Conservation (phyloP, 2,888 invertebrate genomes). For the Drosophila prolongata region DNA sequence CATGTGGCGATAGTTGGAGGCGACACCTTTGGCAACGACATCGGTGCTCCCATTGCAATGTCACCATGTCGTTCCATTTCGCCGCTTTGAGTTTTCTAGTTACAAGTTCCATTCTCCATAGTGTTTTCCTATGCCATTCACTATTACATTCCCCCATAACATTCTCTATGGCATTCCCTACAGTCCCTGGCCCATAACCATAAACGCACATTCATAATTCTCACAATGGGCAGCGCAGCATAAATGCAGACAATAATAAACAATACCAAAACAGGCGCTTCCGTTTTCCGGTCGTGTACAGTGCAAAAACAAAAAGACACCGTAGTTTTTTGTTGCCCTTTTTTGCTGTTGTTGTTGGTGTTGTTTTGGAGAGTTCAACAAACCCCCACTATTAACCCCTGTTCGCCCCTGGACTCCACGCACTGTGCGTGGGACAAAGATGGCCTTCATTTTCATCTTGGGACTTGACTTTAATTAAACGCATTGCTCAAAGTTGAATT, state of each 20-base stretch:
- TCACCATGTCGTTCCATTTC: slow-evolving; percentile 26
- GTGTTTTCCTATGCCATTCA: slow-evolving; percentile 4
- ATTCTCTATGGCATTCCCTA: neutral
- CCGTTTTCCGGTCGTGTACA: slow-evolving; percentile 68
- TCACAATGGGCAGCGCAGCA: slow-evolving; percentile 50
- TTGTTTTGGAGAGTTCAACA: slow-evolving; percentile 36
- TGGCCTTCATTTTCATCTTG: slow-evolving; percentile 33
- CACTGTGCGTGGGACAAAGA: slow-evolving; percentile 46
- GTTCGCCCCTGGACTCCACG: slow-evolving; percentile 22
- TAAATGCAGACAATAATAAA: slow-evolving; percentile 52
- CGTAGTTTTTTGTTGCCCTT: slow-evolving; percentile 3
- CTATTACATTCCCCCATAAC: neutral
- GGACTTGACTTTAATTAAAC: slow-evolving; percentile 54
- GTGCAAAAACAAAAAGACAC: slow-evolving; percentile 25
- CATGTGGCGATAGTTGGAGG: slow-evolving; percentile 35
- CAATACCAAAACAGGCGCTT: slow-evolving; percentile 71
- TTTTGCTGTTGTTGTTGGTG: slow-evolving; percentile 1
- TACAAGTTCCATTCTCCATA: slow-evolving; percentile 16
- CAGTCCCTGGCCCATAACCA: slow-evolving; percentile 23
- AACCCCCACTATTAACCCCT: slow-evolving; percentile 29
- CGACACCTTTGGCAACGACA: slow-evolving; percentile 34
- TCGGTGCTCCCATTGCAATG: slow-evolving; percentile 28
- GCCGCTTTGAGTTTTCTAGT: slow-evolving; percentile 17
- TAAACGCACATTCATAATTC: slow-evolving; percentile 57
- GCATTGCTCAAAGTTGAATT: slow-evolving; percentile 39